Base-by-base conservation (phyloP, 1,140 invertebrate genomes). In the Lasaia peninsularis region DNA sequence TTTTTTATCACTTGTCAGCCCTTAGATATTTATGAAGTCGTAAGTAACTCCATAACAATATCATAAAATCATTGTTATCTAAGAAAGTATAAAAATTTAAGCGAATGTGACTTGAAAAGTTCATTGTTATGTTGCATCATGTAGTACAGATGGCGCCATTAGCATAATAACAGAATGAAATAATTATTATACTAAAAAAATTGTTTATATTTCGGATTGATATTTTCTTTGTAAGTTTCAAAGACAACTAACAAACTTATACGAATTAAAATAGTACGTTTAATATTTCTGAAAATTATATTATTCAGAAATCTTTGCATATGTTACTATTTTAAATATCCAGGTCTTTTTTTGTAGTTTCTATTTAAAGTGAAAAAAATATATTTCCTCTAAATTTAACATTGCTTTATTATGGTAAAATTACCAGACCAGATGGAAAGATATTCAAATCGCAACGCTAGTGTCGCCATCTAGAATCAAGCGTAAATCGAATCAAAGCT, bases 11-110 rank as follows among this genome's bases (percentile, higher is more conserved):
- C 16, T 18, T 18, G 40, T 44, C 40, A 44, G 40, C 40, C 40
- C 40, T 20, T 44, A 44, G 40, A 44, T 44, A 44, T 44, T 44
- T 44, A 44, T 44, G 24, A 58, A 5, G 24, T 6, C 24, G 24
- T 28, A 28, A 28, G 20, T 44, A 11, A 50, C n/a, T 11, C 40
- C 52, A 63, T 56, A 67, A 63, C 67, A 56, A 33, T 37, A 65
- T 44, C 56, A 67, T 48, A 63, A 73, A 62, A 67, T 64, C 58
- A 12, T 20, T 5, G 20, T 12, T 11, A 14, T n/a, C 14, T 10
- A 28, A 56, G 21, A 70, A 63, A 21, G 12, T 67, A 54, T 56
- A 54, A 49, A 60, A 44, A 11, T 44, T 8, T 44, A 44, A 18
- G 31, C 51, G 20, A 52, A 18, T 18, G 16, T 52, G 32, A 52